Evolutionary conservation across 2,797 vertebrate genomes (phyloP).

Genomic region (Alexandromys oeconomus): DNA sequence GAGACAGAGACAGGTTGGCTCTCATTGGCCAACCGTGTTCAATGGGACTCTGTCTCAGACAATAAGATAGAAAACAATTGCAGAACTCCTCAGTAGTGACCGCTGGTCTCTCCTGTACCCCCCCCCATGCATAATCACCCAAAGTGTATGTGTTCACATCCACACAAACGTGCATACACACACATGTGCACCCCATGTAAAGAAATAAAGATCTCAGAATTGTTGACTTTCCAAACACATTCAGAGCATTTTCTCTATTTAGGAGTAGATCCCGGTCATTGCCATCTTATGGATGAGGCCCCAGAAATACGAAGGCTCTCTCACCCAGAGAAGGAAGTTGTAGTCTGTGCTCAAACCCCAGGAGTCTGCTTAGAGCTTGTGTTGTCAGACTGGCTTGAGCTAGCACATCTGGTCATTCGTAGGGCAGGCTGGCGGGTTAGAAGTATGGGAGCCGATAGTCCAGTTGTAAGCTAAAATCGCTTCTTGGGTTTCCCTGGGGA

Average conservation of each 20-base stretch:
- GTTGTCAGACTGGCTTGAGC: not conserved
- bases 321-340: not conserved
- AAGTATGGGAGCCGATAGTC: not conserved
- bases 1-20: not conserved
- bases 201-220: not conserved
- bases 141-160: not conserved
- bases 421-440: not conserved
- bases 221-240: slow-evolving; percentile 2
- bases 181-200: not conserved
- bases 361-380: not conserved
- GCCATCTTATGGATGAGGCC: not conserved
- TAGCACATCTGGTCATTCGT: not conserved
- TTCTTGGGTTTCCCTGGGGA: not conserved
- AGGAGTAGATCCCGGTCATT: not conserved
- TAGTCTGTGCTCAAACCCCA: not conserved
- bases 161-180: not conserved
- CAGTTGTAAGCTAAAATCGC: not conserved
- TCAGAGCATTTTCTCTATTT: not conserved
- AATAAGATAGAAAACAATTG: not conserved
- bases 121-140: not conserved
- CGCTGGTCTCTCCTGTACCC: not conserved
- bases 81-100: not conserved
- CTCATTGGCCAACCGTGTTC: not conserved
- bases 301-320: not conserved
- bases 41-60: not conserved